Conservation (phyloP, 1,140 invertebrate species). For the Lordiphosa collinella region DNA sequence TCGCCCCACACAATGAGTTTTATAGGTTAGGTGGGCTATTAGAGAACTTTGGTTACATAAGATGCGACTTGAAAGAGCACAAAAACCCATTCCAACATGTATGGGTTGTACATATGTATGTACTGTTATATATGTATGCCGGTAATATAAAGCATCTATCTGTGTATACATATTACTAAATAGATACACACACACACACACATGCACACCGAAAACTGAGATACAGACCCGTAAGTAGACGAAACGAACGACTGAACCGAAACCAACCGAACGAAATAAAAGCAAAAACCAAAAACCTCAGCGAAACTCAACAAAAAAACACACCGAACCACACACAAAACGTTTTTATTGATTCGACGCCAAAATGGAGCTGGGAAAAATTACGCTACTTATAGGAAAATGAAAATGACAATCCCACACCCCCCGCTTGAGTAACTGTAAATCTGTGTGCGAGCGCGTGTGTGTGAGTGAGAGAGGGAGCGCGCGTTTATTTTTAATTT, state of each 20-base stretch:
- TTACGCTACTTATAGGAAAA: conserved; percentile 52
- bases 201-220: conserved; percentile 37
- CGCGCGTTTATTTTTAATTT: not conserved
- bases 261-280: conserved; percentile 57
- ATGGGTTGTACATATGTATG: conserved; percentile 9
- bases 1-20: conserved; percentile 1
- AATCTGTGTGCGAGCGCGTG: conserved; percentile 7
- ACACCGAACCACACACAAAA: conserved; percentile 16
- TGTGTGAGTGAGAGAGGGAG: conserved; percentile 13
- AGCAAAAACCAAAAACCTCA: conserved; percentile 52
- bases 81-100: conserved; percentile 4
- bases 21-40: conserved; percentile 9
- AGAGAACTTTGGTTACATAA: conserved; percentile 7
- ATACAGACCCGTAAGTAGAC: conserved; percentile 55
- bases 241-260: conserved; percentile 41
- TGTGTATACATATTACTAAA: conserved; percentile 42
- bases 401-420: conserved; percentile 1
- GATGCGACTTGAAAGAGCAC: conserved; percentile 3
- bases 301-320: conserved; percentile 45
- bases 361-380: conserved; percentile 54
- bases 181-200: conserved; percentile 41
- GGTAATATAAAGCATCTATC: conserved; percentile 64
- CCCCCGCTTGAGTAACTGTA: conserved; percentile 24
- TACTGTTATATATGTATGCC: conserved; percentile 24
- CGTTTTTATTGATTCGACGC: conserved; percentile 70